Evolutionary conservation across 2,888 invertebrate genomes (phyloP).

Genomic region (Xylota segnis): DNA sequence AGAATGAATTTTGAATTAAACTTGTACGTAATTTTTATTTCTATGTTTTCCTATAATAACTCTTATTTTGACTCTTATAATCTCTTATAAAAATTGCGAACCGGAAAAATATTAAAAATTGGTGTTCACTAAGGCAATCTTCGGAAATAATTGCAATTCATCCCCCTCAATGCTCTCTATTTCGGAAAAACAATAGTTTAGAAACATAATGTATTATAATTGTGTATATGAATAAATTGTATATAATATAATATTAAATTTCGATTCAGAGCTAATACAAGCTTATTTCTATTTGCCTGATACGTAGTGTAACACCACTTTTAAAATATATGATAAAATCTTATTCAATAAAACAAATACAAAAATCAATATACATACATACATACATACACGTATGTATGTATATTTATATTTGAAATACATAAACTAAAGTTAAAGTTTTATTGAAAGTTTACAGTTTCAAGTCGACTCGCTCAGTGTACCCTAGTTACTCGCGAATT

Average conservation of each 20-base stretch:
- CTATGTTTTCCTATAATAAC: slow-evolving; percentile 17
- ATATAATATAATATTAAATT: slow-evolving; percentile 73
- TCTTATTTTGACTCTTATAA: slow-evolving; percentile 10
- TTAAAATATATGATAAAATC: slow-evolving; percentile 59
- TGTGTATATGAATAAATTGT: slow-evolving; percentile 76
- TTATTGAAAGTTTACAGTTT: not conserved
- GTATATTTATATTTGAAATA: not conserved
- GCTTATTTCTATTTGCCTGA: slow-evolving; percentile 66
- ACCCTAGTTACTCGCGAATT: too few species aligned
- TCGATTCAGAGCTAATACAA: slow-evolving; percentile 65
- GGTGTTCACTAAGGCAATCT: slow-evolving; percentile 4
- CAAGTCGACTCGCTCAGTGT: too few species aligned
- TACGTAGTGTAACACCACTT: slow-evolving; percentile 59
- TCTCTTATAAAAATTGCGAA: not conserved
- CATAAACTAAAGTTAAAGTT: not conserved
- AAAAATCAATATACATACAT: not conserved
- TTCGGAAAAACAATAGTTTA: slow-evolving; percentile 67
- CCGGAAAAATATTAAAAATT: not conserved
- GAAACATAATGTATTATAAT: slow-evolving; percentile 64
- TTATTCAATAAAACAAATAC: slow-evolving; percentile 61
- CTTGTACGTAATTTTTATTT: slow-evolving; percentile 11
- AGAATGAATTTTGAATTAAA: slow-evolving; percentile 36
- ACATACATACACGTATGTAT: not conserved
- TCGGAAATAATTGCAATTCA: not conserved
- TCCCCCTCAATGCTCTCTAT: slow-evolving; percentile 60